Evolutionary conservation across 2,797 vertebrate species (phyloP).

Genomic region (Champsocephalus gunnari): DNA sequence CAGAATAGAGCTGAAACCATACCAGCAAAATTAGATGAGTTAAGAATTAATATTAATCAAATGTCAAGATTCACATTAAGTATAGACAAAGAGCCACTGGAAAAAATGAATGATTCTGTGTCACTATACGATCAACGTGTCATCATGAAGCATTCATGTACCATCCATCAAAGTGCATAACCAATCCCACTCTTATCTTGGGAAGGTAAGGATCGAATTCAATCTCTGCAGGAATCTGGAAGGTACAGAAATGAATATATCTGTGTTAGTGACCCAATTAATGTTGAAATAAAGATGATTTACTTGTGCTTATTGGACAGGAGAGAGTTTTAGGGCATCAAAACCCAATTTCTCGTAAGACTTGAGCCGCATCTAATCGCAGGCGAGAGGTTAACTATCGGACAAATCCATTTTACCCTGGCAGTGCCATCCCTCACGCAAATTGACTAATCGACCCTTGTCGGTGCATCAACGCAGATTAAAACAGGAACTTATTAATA

Average conservation of each 20-base stretch:
- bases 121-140: slow-evolving; percentile 35
- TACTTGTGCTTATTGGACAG: slow-evolving; percentile 42
- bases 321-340: slow-evolving; percentile 51
- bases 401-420: slow-evolving; percentile 58
- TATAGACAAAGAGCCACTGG: slow-evolving; percentile 7
- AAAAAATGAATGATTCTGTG: slow-evolving; percentile 30
- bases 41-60: slow-evolving; percentile 47
- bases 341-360: slow-evolving; percentile 33
- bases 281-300: slow-evolving; percentile 54
- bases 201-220: slow-evolving; percentile 41
- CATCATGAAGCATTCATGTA: slow-evolving; percentile 13
- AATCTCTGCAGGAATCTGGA: slow-evolving; percentile 20
- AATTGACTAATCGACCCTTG: slow-evolving; percentile 59
- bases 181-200: slow-evolving; percentile 35
- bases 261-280: slow-evolving; percentile 27
- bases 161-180: slow-evolving; percentile 49
- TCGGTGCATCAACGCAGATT: slow-evolving; percentile 60
- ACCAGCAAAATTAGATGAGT: slow-evolving; percentile 33
- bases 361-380: slow-evolving; percentile 40
- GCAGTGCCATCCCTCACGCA: slow-evolving; percentile 63
- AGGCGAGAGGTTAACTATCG: slow-evolving; percentile 58
- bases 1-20: slow-evolving; percentile 50
- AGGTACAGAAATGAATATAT: slow-evolving; percentile 16
- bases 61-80: slow-evolving; percentile 39
- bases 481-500: slow-evolving; percentile 71